Conservation (phyloP, 2,888 invertebrate genomes). For the Lepetodrilus schrolli region DNA sequence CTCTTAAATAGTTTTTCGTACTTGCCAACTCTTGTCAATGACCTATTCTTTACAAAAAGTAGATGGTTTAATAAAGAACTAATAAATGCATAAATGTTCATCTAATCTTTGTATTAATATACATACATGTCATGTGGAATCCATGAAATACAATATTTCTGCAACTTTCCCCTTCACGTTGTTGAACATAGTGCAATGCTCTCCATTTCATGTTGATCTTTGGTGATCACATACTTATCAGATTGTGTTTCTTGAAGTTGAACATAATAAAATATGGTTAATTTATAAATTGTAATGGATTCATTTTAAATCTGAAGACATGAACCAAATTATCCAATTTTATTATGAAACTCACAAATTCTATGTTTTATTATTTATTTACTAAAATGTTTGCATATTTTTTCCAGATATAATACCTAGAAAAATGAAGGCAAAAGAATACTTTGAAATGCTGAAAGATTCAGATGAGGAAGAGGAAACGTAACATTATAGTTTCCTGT, state of each 20-base stretch:
- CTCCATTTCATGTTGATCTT: too few relatives aligned
- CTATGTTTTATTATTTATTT: background rate
- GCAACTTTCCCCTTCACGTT: too few relatives aligned
- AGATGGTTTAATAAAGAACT: background rate
- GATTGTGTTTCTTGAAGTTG: too few relatives aligned
- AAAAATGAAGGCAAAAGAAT: constrained; percentile 68
- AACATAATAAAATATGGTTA: too few relatives aligned
- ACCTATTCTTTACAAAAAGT: background rate
- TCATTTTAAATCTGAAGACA: background rate
- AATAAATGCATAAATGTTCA: too few relatives aligned
- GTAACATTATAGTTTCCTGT: too few relatives aligned
- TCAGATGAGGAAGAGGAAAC: constrained; percentile 47
- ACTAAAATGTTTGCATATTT: background rate
- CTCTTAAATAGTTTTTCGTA: background rate
- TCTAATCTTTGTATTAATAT: too few relatives aligned
- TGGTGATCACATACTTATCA: too few relatives aligned
- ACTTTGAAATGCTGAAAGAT: constrained; percentile 56
- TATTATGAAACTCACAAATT: background rate
- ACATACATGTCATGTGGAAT: too few relatives aligned
- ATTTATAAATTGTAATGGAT: background rate
- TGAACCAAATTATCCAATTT: too few relatives aligned
- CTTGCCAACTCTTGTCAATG: background rate
- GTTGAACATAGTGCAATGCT: too few relatives aligned
- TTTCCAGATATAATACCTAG: constrained; percentile 70
- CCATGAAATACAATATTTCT: too few relatives aligned